A percentile compares a stretch with the other conserved stretches of the same genome.
Conservation (phyloP, 1,140 invertebrate species). For the Trypoxylus dichotomus region DNA sequence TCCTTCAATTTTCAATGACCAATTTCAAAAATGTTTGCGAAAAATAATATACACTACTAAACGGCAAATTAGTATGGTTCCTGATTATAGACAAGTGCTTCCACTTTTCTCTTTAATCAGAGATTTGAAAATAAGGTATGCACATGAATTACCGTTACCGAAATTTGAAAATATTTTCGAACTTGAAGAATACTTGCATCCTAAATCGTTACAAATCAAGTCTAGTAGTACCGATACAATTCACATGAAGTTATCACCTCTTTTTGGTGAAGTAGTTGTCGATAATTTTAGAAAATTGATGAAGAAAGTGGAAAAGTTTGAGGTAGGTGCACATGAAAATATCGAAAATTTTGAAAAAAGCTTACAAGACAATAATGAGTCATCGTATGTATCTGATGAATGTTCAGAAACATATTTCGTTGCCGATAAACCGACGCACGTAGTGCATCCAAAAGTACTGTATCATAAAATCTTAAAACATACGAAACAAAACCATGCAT, state of each 20-base stretch:
- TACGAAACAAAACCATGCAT: neutral
- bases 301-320: neutral
- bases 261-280: neutral
- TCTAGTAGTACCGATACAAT: neutral
- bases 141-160: neutral
- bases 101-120: neutral
- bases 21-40: neutral
- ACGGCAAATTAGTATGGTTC: neutral
- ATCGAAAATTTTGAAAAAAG: neutral
- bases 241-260: neutral
- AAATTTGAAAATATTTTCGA: conserved; percentile 22
- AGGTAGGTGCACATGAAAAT: neutral
- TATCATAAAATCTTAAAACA: neutral
- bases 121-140: neutral
- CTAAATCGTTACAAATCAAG: neutral
- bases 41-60: conserved; percentile 1
- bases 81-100: neutral
- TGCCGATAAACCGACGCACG: neutral
- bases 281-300: conserved; percentile 1
- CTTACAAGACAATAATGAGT: neutral
- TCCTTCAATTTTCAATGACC: neutral
- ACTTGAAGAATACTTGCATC: conserved; percentile 11
- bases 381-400: neutral
- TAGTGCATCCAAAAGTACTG: neutral
- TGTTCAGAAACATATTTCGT: neutral